Base-by-base conservation (phyloP, 2,797 vertebrate species). In the Pristis pectinata region DNA sequence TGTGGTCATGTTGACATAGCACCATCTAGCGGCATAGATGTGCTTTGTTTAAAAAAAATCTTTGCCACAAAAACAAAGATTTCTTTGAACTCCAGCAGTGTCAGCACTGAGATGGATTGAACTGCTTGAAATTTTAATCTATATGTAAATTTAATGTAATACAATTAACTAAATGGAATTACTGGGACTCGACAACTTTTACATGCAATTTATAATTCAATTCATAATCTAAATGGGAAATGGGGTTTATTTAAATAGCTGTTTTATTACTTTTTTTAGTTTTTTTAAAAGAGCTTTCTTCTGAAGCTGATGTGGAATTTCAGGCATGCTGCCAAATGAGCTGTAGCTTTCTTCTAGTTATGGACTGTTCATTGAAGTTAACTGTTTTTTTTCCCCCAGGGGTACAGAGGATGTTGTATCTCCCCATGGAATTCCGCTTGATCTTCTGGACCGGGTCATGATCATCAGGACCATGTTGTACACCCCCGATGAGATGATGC, bases 391-490 rank as follows among this genome's bases (percentile, higher is more conserved):
- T 95, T 94, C 94, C 95, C 95, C 67, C 95, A 99, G 99, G 95
- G 99, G 99, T 64, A 99, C 99, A 0, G 99, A 99, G 95, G 99
- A 99, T 96, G 97, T 99, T 44, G 96, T 97, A 83, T 99, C 99
- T 95, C 99, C 99, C 93, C 99, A 99, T 0, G 99, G 99, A 85
- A 99, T 99, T 95, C 99, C 99, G 0, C 95, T 98, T 82, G 99
- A 99, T 96, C 96, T 99, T 92, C 97, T 99, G 95, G 99, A 99
- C 95, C 96, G 99, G 94, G 98, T 99, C 17, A 99, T 99, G 98
- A 99, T 99, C 91, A 99, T 99, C 95, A 98, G 99, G 95, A 99
- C 99, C 94, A 98, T 99, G 98, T 96, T 99, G 95, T 99, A 99
- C 95, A 99, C 98, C 0, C 98, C 99, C 0, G 98, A 99, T 96